These are phyloP conservation scores for Coccyzus lansbergi DNA, from an alignment of 2,797 vertebrate genomes.

Conservation along the genomic window DNA sequence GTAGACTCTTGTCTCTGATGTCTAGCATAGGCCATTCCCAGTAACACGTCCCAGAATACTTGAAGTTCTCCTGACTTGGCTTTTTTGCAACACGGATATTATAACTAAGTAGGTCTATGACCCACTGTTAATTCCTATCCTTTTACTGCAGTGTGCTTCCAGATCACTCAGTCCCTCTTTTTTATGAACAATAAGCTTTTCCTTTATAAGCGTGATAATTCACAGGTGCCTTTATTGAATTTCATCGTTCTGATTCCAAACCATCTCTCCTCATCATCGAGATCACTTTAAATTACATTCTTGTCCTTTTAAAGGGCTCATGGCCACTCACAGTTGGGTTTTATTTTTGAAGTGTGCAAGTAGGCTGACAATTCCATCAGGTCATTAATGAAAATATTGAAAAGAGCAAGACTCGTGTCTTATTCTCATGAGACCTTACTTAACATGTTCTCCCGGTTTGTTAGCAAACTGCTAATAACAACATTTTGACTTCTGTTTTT, in stretches of 20 bases:
- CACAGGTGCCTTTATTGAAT: not conserved
- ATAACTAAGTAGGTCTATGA: not conserved
- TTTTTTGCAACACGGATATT: not conserved
- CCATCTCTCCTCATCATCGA: conserved; percentile 21
- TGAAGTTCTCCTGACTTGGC: not conserved
- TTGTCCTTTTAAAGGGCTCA: not conserved
- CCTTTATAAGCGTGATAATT: not conserved
- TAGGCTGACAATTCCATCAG: conserved; percentile 15
- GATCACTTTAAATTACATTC: conserved; percentile 22
- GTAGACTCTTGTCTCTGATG: not conserved
- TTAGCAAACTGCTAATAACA: not conserved
- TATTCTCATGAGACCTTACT: not conserved
- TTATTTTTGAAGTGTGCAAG: conserved; percentile 16
- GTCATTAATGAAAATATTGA: conserved; percentile 26
- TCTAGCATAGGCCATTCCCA: not conserved
- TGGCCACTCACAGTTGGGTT: not conserved
- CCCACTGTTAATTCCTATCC: not conserved
- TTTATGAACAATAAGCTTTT: not conserved
- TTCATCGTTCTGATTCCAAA: conserved; percentile 26
- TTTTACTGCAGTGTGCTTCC: not conserved
- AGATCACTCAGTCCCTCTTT: not conserved
- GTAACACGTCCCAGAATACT: not conserved
- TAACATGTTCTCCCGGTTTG: not conserved
- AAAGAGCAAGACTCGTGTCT: not conserved
- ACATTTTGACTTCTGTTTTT: not conserved